Evolutionary conservation across 2,888 invertebrate genomes (phyloP).

Genomic region (Pammene fasciana): DNA sequence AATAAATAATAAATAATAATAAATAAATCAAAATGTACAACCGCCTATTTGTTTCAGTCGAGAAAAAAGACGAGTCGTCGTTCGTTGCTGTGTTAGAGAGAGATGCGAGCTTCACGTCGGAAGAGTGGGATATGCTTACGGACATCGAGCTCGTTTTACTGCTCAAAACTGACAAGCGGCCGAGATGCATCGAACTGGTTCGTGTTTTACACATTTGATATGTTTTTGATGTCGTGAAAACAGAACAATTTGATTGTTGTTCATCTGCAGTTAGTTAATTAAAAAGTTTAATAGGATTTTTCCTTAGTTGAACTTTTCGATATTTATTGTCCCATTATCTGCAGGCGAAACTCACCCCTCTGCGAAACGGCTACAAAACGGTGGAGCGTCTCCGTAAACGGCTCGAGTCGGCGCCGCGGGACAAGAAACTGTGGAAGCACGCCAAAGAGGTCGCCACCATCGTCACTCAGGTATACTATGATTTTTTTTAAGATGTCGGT

Average conservation of each 20-base stretch:
- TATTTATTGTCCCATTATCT: background rate
- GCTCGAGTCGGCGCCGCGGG: slow-evolving; percentile 65
- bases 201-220: slow-evolving; percentile 42
- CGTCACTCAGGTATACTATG: slow-evolving; percentile 67
- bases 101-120: slow-evolving; percentile 70
- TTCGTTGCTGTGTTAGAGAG: slow-evolving; percentile 58
- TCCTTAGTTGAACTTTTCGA: too few species aligned
- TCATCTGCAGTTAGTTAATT: too few species aligned
- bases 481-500: too few species aligned
- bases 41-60: slow-evolving; percentile 44
- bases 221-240: too few species aligned
- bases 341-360: slow-evolving; percentile 72
- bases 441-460: slow-evolving; percentile 75
- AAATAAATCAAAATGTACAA: background rate
- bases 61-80: slow-evolving; percentile 47
- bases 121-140: slow-evolving; percentile 68
- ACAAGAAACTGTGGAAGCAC: slow-evolving; percentile 78
- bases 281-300: too few species aligned
- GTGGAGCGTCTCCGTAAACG: slow-evolving; percentile 70
- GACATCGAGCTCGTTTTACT: slow-evolving; percentile 75
- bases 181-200: slow-evolving; percentile 72
- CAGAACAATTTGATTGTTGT: too few species aligned
- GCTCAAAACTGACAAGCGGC: slow-evolving; percentile 63
- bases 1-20: too few species aligned
- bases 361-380: slow-evolving; percentile 61